Percentiles rank a stretch among this genome's conserved stretches.
These are phyloP conservation scores for Arctopsyche grandis DNA, from an alignment of 1,140 invertebrate species.

Conservation along the genomic window DNA sequence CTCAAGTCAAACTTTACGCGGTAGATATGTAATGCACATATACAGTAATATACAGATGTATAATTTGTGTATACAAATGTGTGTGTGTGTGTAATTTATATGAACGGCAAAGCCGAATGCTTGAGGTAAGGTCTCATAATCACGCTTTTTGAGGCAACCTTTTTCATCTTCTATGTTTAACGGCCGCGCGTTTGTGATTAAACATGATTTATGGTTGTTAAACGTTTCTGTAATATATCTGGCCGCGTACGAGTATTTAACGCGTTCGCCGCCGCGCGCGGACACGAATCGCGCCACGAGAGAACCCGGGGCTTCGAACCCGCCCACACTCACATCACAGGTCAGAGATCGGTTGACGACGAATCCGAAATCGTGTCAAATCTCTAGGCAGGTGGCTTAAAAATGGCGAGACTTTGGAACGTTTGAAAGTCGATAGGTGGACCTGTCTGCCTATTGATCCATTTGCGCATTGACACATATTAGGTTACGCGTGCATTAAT, in stretches of 20 bases:
- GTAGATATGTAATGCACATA: neutral
- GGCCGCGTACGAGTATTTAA: neutral
- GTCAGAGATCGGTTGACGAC: no score
- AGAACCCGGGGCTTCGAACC: no score
- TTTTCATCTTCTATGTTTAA: slow-evolving; percentile 27
- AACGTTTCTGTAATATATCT: slow-evolving; percentile 42
- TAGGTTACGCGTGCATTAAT: no score
- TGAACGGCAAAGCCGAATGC: slow-evolving; percentile 35
- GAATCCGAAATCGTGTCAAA: no score
- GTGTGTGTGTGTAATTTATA: slow-evolving; percentile 22
- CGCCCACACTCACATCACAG: no score
- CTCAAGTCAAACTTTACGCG: no score
- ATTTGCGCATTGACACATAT: no score
- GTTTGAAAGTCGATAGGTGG: no score
- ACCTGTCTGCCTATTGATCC: no score
- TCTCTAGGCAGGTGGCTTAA: no score
- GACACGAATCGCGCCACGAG: neutral
- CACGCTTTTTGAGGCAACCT: slow-evolving; percentile 41
- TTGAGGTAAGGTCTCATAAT: slow-evolving; percentile 46
- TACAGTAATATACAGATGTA: neutral
- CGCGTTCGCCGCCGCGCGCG: neutral
- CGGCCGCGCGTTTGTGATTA: slow-evolving; percentile 45
- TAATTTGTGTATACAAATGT: neutral
- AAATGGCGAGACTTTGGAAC: no score
- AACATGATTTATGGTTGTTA: slow-evolving; percentile 50